Conservation (phyloP, 2,797 vertebrate species). For the Erethizon dorsatum region DNA sequence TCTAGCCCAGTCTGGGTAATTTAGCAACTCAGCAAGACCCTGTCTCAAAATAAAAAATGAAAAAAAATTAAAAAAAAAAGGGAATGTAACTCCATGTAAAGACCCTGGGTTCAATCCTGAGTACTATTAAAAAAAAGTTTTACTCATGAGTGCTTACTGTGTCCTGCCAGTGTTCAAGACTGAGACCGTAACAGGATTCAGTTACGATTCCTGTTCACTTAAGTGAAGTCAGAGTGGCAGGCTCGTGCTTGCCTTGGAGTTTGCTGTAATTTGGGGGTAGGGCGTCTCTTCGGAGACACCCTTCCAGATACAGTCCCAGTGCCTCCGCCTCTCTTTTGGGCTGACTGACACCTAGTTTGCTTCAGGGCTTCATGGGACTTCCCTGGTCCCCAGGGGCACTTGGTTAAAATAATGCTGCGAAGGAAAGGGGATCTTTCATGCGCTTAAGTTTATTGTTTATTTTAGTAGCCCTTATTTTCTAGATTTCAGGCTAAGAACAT, state of each 20-base stretch:
- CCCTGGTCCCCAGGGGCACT: neutral
- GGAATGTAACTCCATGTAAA: neutral
- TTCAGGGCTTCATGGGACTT: neutral
- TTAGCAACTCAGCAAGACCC: neutral
- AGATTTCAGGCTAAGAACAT: constrained; percentile 30
- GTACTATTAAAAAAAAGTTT: neutral
- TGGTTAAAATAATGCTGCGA: neutral
- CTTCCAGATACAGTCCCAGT: neutral
- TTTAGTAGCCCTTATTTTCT: constrained; percentile 45
- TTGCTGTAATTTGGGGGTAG: neutral
- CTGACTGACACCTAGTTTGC: neutral
- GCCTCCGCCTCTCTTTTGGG: neutral
- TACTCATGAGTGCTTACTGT: neutral
- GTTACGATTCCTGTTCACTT: constrained; percentile 3
- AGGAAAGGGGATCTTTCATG: neutral
- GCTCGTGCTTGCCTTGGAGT: neutral
- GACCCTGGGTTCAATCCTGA: neutral
- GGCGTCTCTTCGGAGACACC: neutral
- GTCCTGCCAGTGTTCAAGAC: constrained; percentile 3
- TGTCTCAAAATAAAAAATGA: neutral
- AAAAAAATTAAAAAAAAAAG: neutral
- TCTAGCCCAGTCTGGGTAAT: neutral
- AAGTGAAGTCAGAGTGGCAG: neutral
- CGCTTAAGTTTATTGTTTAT: neutral
- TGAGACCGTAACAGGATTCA: neutral